These are phyloP conservation scores for Euzophera pinguis DNA, from an alignment of 2,888 invertebrate species.

Conservation along the genomic window DNA sequence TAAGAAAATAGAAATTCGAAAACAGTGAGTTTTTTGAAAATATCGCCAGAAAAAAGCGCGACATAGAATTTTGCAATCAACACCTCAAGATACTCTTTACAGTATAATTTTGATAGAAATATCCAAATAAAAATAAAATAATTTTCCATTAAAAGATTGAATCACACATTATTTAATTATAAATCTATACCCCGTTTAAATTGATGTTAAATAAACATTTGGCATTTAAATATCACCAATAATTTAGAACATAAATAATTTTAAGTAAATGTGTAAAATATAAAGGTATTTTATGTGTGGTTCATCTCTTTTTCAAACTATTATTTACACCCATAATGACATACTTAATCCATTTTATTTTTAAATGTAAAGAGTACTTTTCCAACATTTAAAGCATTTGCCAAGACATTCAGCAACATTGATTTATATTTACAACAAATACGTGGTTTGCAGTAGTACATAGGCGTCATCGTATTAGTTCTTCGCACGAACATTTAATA, in stretches of 20 bases:
- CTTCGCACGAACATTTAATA: background rate
- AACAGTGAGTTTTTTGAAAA: conserved; percentile 45
- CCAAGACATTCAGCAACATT: conserved; percentile 65
- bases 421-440: conserved; percentile 50
- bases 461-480: background rate
- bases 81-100: conserved; percentile 52
- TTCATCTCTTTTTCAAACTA: too few relatives aligned
- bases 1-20: conserved; percentile 46
- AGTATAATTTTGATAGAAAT: conserved; percentile 14
- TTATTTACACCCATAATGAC: too few relatives aligned
- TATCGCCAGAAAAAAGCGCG: conserved; percentile 54
- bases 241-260: too few relatives aligned
- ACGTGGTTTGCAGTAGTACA: conserved; percentile 19
- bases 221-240: too few relatives aligned
- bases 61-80: conserved; percentile 56
- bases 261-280: too few relatives aligned
- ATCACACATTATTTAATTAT: too few relatives aligned
- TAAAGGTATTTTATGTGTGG: too few relatives aligned
- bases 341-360: too few relatives aligned
- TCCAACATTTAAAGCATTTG: conserved; percentile 69
- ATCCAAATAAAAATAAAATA: background rate
- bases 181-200: too few relatives aligned
- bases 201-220: too few relatives aligned
- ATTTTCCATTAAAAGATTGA: background rate
- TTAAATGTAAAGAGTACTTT: conserved; percentile 49